Percentiles rank a stretch among this genome's conserved stretches.
Conservation (phyloP, 1,140 invertebrate genomes). For the Latrodectus geometricus region DNA sequence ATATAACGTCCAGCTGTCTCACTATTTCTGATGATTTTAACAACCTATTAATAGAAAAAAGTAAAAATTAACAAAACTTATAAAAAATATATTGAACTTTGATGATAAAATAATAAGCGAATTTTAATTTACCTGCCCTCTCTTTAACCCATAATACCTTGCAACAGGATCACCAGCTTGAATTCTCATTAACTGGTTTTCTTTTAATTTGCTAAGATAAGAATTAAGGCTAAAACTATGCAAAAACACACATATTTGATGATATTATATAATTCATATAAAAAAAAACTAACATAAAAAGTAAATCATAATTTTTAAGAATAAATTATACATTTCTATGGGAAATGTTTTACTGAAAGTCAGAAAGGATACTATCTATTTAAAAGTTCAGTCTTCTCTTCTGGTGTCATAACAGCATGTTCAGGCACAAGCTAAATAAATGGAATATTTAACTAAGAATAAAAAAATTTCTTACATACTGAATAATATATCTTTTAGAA, state of each 20-base stretch:
- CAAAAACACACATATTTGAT: no score
- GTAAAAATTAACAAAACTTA: neutral
- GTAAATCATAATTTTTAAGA: no score
- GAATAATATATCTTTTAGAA: neutral
- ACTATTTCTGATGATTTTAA: constrained; percentile 97
- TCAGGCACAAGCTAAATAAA: constrained; percentile 86
- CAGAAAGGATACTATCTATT: constrained; percentile 86
- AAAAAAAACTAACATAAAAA: no score
- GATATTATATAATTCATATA: no score
- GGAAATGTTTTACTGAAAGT: neutral
- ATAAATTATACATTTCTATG: neutral
- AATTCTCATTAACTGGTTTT: constrained; percentile 99
- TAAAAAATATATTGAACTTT: neutral
- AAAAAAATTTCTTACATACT: neutral
- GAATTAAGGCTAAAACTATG: neutral
- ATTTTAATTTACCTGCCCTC: constrained; percentile 82
- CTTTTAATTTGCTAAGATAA: constrained; percentile 85
- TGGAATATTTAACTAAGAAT: neutral
- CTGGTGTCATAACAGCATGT: constrained; percentile 97
- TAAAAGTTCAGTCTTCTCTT: constrained; percentile 96
- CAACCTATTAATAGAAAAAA: constrained; percentile 77
- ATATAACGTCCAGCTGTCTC: constrained; percentile 93
- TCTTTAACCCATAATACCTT: constrained; percentile 95
- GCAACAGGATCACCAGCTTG: constrained; percentile 98
- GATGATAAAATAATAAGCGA: neutral